Conservation (phyloP, 2,113 vertebrate genomes). For the Butorides virescens region DNA sequence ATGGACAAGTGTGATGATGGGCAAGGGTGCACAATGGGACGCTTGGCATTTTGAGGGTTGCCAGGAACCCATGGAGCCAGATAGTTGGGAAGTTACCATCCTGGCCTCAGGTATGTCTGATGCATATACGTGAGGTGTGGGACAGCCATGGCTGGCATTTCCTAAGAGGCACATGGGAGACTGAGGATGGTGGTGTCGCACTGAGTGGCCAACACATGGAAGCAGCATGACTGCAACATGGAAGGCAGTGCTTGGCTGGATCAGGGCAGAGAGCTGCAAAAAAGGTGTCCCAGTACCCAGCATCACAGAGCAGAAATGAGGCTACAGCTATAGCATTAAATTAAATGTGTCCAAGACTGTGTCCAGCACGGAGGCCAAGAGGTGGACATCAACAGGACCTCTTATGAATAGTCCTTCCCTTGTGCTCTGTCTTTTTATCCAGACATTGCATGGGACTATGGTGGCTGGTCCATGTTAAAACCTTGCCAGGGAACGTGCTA, state of each 20-base stretch:
- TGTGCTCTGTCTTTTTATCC: neutral
- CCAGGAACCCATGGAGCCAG: neutral
- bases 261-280: neutral
- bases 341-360: neutral
- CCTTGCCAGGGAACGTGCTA: neutral
- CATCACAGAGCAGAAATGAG: neutral
- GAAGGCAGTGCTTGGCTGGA: neutral
- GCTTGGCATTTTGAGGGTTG: neutral
- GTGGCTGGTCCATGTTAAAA: neutral
- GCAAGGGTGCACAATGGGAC: rapidly evolving
- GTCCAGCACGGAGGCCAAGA: neutral
- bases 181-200: neutral
- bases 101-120: neutral
- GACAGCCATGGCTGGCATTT: slow-evolving; percentile 5
- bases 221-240: neutral
- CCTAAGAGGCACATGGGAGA: neutral
- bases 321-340: neutral
- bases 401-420: neutral
- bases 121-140: neutral
- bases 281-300: neutral
- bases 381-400: neutral
- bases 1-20: neutral
- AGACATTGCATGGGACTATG: neutral
- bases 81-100: neutral
- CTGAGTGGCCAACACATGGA: neutral